phyloP scores from a whole-genome alignment of 2,797 vertebrate species.

The Myotis myotis region DNA sequence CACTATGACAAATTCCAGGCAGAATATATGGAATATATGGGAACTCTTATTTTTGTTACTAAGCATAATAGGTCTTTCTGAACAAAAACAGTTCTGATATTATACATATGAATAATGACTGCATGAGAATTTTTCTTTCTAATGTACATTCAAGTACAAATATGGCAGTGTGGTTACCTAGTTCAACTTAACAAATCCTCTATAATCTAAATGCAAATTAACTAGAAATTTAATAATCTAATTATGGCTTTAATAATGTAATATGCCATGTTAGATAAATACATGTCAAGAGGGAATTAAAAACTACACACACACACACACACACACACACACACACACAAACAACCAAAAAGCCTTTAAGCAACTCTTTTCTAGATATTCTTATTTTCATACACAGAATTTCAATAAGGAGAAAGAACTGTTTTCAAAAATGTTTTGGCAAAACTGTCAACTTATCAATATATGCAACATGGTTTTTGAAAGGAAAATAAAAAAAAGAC shows the following conservation, averaged over 20 bases:
- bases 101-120: constrained; percentile 48
- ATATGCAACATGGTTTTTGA: background rate
- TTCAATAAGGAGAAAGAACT: constrained; percentile 37
- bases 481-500: background rate
- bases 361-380: background rate
- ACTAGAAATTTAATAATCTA: constrained; percentile 73
- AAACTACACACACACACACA: constrained; percentile 15
- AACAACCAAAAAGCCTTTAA: background rate
- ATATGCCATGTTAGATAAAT: constrained; percentile 50
- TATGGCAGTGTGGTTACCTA: constrained; percentile 45
- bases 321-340: background rate
- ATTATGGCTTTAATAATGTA: constrained; percentile 70
- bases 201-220: constrained; percentile 74
- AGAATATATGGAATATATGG: constrained; percentile 69
- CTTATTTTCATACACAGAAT: constrained; percentile 36
- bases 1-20: constrained; percentile 69
- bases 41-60: constrained; percentile 74
- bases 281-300: background rate
- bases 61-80: constrained; percentile 70
- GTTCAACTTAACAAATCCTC: constrained; percentile 51
- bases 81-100: constrained; percentile 73
- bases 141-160: constrained; percentile 62
- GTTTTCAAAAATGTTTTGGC: constrained; percentile 11
- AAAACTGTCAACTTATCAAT: constrained; percentile 48
- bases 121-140: constrained; percentile 67